Base-by-base conservation (phyloP, 2,888 invertebrate species). In the Cabera pusaria region DNA sequence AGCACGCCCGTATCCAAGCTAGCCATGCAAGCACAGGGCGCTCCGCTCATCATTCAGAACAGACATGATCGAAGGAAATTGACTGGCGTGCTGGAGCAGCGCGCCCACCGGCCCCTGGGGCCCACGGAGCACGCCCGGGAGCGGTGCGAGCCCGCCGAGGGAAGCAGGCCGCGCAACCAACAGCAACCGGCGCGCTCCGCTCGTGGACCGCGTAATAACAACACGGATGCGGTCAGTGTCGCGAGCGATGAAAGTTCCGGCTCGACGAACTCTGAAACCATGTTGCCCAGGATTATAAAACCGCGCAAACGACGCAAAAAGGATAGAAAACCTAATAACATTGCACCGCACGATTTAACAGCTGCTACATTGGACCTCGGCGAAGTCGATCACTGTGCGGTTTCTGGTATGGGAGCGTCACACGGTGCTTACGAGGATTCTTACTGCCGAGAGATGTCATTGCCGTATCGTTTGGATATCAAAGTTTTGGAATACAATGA, bases 231-330 rank as follows among this genome's bases (percentile, higher is more conserved):
- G 58, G 86, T 93, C 64, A 93, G 93, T 81, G 93, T 94, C 57
- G 92, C 93, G 43, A 94, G 94, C 79, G 94, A 94, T 75, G 94
- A 94, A 83, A 94, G 94, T 81, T 93, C 93, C 56, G 92, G 92
- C 40, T 90, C 89, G 23, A 84, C 81, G 23, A 88, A 90, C 62
- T 89, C 93, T 5, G 95, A 95, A 69, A 94, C 93, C 51, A 94
- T 94, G 82, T 84, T 96, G 66, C 96, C 96, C 50, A 91, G 97
- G 57, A 96, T 97, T 50, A 96, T 97, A 63, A 97, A 97, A 76
- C 96, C 96, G 3, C 90, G 97, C 28, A 97, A 97, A 73, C 91
- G 97, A 31, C 93, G 96, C 71, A 97, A 96, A 92, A 97, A 96
- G 81, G 96, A 96, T 72, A 90, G 96, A 56, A 95, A 96, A 80